A percentile compares a stretch with the other conserved stretches of the same genome.
phyloP scores from a whole-genome alignment of 1,140 invertebrate genomes.

The Mya arenaria region DNA sequence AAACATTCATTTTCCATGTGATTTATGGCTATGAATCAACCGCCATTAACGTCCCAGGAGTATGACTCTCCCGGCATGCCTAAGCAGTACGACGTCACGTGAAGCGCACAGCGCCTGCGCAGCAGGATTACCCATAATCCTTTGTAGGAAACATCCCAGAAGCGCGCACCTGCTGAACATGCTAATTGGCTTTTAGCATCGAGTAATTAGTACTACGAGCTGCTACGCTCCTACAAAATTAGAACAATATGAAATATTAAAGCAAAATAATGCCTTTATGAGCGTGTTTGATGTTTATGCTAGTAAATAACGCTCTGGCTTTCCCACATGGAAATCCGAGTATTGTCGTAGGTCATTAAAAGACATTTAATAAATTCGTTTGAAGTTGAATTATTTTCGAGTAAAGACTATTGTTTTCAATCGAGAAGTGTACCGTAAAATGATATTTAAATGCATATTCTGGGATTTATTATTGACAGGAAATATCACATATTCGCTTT shows the following conservation, averaged over 20 bases:
- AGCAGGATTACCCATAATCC: slow-evolving; percentile 46
- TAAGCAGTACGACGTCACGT: slow-evolving; percentile 42
- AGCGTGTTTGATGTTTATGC: slow-evolving; percentile 41
- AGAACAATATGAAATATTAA: slow-evolving; percentile 48
- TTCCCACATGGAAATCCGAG: no score
- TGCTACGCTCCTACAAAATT: slow-evolving; percentile 25
- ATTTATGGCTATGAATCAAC: slow-evolving; percentile 22
- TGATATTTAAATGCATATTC: no score
- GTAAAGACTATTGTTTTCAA: no score
- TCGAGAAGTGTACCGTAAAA: no score
- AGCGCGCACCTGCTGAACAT: slow-evolving; percentile 40
- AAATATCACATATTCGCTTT: no score
- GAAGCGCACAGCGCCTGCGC: slow-evolving; percentile 34
- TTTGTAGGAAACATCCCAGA: slow-evolving; percentile 48
- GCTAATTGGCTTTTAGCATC: slow-evolving; percentile 37
- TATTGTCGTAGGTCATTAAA: no score
- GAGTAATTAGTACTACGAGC: slow-evolving; percentile 23
- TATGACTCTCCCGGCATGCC: slow-evolving; percentile 29
- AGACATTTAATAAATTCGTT: no score
- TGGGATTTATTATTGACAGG: no score
- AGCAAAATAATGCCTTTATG: slow-evolving; percentile 39
- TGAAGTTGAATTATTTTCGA: no score
- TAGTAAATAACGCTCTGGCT: neutral
- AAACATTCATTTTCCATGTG: slow-evolving; percentile 33
- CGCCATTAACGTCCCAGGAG: slow-evolving; percentile 37